These are phyloP conservation scores for Diabrotica undecimpunctata DNA, from an alignment of 1,140 invertebrate genomes.

Conservation along the genomic window DNA sequence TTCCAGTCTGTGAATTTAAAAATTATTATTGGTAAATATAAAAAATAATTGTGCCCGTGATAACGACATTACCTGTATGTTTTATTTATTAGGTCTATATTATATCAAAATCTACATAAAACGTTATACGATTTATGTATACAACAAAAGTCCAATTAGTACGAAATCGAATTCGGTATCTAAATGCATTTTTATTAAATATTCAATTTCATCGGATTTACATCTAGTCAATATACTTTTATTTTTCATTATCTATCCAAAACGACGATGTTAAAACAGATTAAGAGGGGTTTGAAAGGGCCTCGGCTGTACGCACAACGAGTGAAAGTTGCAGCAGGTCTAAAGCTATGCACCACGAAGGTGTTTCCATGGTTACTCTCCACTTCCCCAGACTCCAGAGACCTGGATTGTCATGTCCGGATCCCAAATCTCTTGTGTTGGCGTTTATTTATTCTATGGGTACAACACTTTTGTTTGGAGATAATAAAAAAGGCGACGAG, in stretches of 20 bases:
- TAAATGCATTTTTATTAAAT: not conserved
- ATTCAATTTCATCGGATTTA: not conserved
- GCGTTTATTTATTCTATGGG: conserved; percentile 28
- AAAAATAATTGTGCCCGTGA: too few species aligned
- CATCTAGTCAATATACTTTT: not conserved
- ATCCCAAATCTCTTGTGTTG: conserved; percentile 19
- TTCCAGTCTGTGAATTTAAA: too few species aligned
- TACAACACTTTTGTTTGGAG: conserved; percentile 20
- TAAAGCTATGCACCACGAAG: conserved; percentile 22
- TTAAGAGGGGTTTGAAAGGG: conserved; percentile 9
- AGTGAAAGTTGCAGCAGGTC: conserved; percentile 19
- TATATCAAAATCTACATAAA: too few species aligned
- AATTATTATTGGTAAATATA: too few species aligned
- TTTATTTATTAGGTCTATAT: too few species aligned
- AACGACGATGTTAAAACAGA: conserved; percentile 21
- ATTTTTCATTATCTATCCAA: conserved; percentile 15
- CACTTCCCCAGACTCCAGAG: conserved; percentile 27
- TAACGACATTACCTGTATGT: too few species aligned
- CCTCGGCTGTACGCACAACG: conserved; percentile 15
- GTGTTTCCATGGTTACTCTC: conserved; percentile 23
- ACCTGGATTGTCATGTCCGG: conserved; percentile 29
- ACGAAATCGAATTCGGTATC: too few species aligned
- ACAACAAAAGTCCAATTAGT: too few species aligned
- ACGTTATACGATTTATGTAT: too few species aligned
- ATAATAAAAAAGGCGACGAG: conserved; percentile 11